Percentiles rank a stretch among this genome's conserved stretches.
Conservation (phyloP, 2,113 vertebrate genomes). For the Poicephalus gulielmi region DNA sequence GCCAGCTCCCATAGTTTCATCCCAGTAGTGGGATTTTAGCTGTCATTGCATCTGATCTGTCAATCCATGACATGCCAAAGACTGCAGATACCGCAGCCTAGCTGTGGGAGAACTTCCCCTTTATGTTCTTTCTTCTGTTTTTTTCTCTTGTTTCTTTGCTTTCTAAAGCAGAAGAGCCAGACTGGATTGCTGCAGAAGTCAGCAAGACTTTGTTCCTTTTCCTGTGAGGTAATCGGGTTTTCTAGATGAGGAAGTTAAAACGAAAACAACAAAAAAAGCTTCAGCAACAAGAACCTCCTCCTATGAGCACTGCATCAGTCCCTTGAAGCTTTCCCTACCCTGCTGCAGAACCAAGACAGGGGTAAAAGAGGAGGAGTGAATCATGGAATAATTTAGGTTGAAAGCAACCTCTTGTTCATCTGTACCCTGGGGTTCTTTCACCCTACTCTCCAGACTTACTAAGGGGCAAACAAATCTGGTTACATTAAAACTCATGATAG, state of each 20-base stretch:
- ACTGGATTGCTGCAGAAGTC: neutral
- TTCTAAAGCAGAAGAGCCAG: neutral
- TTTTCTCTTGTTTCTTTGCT: neutral
- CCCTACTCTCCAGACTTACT: neutral
- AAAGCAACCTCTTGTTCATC: neutral
- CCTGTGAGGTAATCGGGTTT: neutral
- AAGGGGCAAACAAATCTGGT: neutral
- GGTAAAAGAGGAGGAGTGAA: neutral
- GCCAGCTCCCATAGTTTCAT: neutral
- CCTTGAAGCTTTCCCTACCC: neutral
- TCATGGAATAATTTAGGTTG: neutral
- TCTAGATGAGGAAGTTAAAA: neutral
- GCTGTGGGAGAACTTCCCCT: neutral
- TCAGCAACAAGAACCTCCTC: neutral
- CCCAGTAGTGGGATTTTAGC: neutral
- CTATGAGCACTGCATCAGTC: neutral
- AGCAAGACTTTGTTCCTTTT: neutral
- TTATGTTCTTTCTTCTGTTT: neutral
- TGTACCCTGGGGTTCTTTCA: neutral
- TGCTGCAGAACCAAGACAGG: neutral
- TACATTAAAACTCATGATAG: neutral
- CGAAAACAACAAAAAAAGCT: neutral
- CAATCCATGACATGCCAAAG: neutral
- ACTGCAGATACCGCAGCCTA: neutral
- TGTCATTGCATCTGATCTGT: neutral